Evolutionary conservation across 1,140 invertebrate genomes (phyloP).

Genomic region (Maniola jurtina): DNA sequence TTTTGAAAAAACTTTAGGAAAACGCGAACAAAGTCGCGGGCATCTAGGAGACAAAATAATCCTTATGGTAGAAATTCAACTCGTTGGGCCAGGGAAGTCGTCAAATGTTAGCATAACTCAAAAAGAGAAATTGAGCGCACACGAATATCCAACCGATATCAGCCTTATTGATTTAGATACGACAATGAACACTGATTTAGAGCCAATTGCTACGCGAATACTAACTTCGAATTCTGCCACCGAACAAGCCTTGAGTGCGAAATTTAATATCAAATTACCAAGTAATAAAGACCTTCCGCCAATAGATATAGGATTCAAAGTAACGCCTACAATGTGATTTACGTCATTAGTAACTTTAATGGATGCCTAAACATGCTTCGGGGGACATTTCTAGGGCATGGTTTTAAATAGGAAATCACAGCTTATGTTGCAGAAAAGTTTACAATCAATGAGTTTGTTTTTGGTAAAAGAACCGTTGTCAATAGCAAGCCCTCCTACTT

Average conservation of each 20-base stretch:
- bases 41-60: no score
- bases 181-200: constrained; percentile 33
- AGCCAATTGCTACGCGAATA: constrained; percentile 20
- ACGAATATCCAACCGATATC: constrained; percentile 3
- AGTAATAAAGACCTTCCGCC: constrained; percentile 7
- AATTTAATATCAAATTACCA: constrained; percentile 14
- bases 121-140: constrained; percentile 9
- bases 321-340: constrained; percentile 8
- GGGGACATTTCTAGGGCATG: constrained; percentile 19
- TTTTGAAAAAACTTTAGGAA: no score
- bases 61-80: neutral
- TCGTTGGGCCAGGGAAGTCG: neutral
- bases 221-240: constrained; percentile 18
- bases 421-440: neutral
- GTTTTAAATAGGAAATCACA: constrained; percentile 17
- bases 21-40: no score
- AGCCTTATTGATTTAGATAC: constrained; percentile 26
- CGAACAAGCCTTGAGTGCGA: constrained; percentile 14
- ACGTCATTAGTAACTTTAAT: constrained; percentile 23
- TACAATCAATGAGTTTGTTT: constrained; percentile 5
- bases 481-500: neutral
- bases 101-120: neutral
- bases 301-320: constrained; percentile 8
- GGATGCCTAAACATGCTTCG: constrained; percentile 20
- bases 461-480: constrained; percentile 9